Conservation (phyloP, 1,140 invertebrate genomes). For the Heliconius congener region DNA sequence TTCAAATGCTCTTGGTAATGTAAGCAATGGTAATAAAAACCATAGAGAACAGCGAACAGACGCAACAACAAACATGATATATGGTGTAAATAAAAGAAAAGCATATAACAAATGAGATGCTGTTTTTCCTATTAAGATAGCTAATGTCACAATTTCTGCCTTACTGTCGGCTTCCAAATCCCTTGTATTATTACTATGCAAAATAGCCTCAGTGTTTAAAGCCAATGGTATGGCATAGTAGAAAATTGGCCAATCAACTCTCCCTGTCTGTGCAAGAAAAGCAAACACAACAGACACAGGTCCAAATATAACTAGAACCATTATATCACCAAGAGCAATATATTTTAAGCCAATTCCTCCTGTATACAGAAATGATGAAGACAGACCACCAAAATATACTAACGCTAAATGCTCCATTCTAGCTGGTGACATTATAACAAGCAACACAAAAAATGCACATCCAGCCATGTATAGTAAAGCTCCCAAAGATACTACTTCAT, state of each 20-base stretch:
- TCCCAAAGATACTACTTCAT: constrained; percentile 93
- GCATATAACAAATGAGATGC: constrained; percentile 95
- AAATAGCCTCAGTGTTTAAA: constrained; percentile 96
- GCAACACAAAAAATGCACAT: constrained; percentile 92
- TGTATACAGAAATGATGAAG: constrained; percentile 96
- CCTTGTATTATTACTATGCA: constrained; percentile 96
- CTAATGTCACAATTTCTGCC: constrained; percentile 95
- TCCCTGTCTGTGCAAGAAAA: constrained; percentile 94
- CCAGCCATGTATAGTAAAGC: constrained; percentile 93
- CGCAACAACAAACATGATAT: constrained; percentile 93
- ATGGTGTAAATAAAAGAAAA: constrained; percentile 94
- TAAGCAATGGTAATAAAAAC: constrained; percentile 94
- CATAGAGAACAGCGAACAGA: constrained; percentile 91
- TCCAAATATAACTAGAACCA: constrained; percentile 96
- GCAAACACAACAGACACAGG: constrained; percentile 97
- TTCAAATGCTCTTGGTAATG: constrained; percentile 92
- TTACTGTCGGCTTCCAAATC: constrained; percentile 92
- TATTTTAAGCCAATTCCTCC: constrained; percentile 97
- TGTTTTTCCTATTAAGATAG: constrained; percentile 95
- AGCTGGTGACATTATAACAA: constrained; percentile 91
- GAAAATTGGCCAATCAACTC: constrained; percentile 91
- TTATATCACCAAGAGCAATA: constrained; percentile 94
- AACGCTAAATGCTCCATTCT: constrained; percentile 96
- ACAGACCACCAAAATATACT: constrained; percentile 96
- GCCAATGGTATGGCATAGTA: constrained; percentile 96